phyloP scores from a whole-genome alignment of 2,113 vertebrate species.

The Bubo blakistoni region DNA sequence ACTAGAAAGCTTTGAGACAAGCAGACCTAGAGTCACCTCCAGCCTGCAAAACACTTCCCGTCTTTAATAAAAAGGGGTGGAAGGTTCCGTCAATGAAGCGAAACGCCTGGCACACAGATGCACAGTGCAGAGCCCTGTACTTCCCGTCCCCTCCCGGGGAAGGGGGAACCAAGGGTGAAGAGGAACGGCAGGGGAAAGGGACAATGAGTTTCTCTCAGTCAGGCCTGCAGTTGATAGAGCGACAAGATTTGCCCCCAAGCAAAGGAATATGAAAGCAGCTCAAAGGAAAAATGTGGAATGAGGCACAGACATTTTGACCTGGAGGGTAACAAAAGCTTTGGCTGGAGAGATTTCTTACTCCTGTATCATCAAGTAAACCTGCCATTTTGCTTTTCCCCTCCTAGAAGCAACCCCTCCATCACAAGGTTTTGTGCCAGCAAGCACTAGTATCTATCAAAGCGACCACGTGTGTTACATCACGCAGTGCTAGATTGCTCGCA shows the following conservation, averaged over 20 bases:
- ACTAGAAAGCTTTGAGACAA: slow-evolving; percentile 25
- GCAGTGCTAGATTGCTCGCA: not conserved
- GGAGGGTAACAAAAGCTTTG: not conserved
- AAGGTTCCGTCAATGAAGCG: not conserved
- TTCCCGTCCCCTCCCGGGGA: not conserved
- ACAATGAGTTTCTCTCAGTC: not conserved
- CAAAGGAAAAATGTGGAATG: not conserved
- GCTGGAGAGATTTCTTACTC: not conserved
- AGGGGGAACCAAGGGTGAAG: accelerated
- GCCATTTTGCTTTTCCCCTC: not conserved
- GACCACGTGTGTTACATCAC: not conserved
- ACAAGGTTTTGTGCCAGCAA: not conserved
- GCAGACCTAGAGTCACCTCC: slow-evolving; percentile 54
- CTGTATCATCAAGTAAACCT: not conserved
- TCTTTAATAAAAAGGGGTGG: not conserved
- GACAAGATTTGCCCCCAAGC: not conserved
- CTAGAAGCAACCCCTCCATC: not conserved
- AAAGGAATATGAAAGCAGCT: not conserved
- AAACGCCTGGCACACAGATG: slow-evolving; percentile 1
- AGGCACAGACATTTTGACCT: not conserved
- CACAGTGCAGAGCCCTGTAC: accelerated
- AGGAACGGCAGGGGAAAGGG: accelerated
- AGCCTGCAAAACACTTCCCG: slow-evolving; percentile 30
- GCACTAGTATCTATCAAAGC: not conserved
- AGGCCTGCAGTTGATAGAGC: not conserved